Base-by-base conservation (phyloP, 2,888 invertebrate genomes). In the Drosophila seclusa region DNA sequence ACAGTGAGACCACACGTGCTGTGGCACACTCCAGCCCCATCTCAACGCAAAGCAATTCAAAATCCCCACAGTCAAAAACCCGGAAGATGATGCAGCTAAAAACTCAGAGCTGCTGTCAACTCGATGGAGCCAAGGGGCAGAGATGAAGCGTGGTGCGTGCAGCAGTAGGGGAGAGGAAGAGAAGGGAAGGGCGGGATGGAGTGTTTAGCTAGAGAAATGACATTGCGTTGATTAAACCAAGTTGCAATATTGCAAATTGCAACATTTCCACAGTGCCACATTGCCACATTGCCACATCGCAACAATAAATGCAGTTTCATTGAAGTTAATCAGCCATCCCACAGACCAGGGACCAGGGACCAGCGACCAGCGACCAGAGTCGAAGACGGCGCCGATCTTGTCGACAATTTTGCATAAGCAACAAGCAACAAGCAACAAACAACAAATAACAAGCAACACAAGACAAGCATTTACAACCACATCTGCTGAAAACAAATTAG, bases 301-400 rank as follows among this genome's bases (percentile, higher is more conserved):
- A 75, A 75, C 87, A 87, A 85, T 85, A 85, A 85, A 85, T 85
- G 88, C 88, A 85, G 81, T 83, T 85, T 85, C 88, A 85, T 85
- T 87, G 85, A 85, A 87, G 88, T 85, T 85, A 87, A 85, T 87
- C 85, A 87, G 81, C 68, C 84, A 70, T 71, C 69, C 48, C 27
- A 52, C 60, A 45, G 45, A 24, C 52, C 34, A 50, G 24, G 4
- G 34, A n/a, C 42, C 42, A 42, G 8, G 7, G 32, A 27, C 48
- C 16, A 24, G 42, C 1, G 50, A 50, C 1, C 32, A 36, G 52
- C 18, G 38, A 38, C 5, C 4, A 29, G 79, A 75, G 83, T 67
- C 75, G 81, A 83, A 53, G 53, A 55, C 73, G 80, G 73, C 81
- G 85, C 64, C 52, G 53, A 64, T 66, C 80, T 50, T 67, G 60